Evolutionary conservation across 1,140 invertebrate species (phyloP), one percentile per base, ranked within the genome.

Genomic region (Drosophila micromelanica): DNA sequence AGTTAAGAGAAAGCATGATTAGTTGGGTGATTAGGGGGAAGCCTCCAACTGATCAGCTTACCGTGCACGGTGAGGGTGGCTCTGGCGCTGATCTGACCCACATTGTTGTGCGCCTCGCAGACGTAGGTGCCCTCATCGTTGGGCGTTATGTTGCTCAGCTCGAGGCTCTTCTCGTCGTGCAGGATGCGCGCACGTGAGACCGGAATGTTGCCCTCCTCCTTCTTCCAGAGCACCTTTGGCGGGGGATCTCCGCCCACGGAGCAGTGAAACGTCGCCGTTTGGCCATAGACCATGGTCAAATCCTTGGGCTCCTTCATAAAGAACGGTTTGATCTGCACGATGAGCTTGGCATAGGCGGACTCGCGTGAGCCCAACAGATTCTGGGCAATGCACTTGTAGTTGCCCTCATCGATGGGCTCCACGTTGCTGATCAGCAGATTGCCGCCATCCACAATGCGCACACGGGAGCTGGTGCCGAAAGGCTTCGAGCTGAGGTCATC

Each of bases 211-310:
- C 95, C 96, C 73, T 96, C 96, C 90, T 98, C 96, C 82, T 97
- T 95, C 49, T 96, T 94, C 98, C 98, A 98, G 48, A 98, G 94
- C 9, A 98, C 95, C 75, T 96, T 95, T 0, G 97, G 97, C 23
- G 94, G 93, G n/a, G 98, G 98, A 92, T 98, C 97, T 9, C 98
- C 98, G 55, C 96, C 96, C 0, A 97, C 97, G 55, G 95, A 94
- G 91, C 98, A 99, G 48, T 96, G 95, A 90, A 99, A 97, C 70
- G 96, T 95, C 0, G 97, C 96, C 15, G 94, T 95, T 87, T 96
- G 95, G 9, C 96, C 96, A 63, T 95, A 94, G 61, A 97, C 93
- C 45, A 96, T 95, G 9, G 96, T 97, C 74, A 96, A 94, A 92
- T 98, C 97, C 62, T 96, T 94, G 9, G 98, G 98, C 73, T 96